Evolutionary conservation across 2,797 vertebrate genomes (phyloP).

Genomic region (Microcaecilia unicolor): DNA sequence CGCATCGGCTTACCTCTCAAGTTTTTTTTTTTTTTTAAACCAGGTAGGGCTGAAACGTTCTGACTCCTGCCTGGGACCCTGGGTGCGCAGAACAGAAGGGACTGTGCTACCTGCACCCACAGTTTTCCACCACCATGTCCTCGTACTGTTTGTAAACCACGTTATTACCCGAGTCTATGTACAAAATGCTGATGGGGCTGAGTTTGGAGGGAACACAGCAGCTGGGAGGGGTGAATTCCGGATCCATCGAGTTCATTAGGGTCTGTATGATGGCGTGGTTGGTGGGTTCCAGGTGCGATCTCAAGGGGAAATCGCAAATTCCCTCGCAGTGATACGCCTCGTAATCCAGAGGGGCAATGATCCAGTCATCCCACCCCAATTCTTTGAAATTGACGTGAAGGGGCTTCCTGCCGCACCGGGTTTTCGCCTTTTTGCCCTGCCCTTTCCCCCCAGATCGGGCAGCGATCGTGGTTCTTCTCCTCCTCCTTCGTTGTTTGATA

Average conservation of each 20-base stretch:
- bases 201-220: slow-evolving; percentile 79
- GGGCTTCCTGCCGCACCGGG: slow-evolving; percentile 67
- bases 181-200: slow-evolving; percentile 79
- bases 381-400: slow-evolving; percentile 78
- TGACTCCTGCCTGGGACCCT: too few relatives aligned
- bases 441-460: slow-evolving; percentile 30
- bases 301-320: slow-evolving; percentile 71
- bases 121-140: slow-evolving; percentile 81
- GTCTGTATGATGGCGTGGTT: slow-evolving; percentile 84
- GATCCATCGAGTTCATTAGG: slow-evolving; percentile 80
- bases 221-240: slow-evolving; percentile 68
- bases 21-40: not conserved
- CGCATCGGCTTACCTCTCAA: not conserved
- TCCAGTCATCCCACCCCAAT: slow-evolving; percentile 82
- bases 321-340: slow-evolving; percentile 78
- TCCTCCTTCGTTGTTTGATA: slow-evolving; percentile 37
- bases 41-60: too few relatives aligned
- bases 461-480: slow-evolving; percentile 36
- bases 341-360: slow-evolving; percentile 76
- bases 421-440: slow-evolving; percentile 42
- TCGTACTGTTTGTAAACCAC: slow-evolving; percentile 84
- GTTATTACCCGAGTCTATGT: slow-evolving; percentile 78
- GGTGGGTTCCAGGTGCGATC: slow-evolving; percentile 76
- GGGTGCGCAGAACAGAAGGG: too few relatives aligned
- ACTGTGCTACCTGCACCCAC: slow-evolving; percentile 86